Base-by-base conservation (phyloP, 2,113 vertebrate genomes). In the Colaptes auratus region DNA sequence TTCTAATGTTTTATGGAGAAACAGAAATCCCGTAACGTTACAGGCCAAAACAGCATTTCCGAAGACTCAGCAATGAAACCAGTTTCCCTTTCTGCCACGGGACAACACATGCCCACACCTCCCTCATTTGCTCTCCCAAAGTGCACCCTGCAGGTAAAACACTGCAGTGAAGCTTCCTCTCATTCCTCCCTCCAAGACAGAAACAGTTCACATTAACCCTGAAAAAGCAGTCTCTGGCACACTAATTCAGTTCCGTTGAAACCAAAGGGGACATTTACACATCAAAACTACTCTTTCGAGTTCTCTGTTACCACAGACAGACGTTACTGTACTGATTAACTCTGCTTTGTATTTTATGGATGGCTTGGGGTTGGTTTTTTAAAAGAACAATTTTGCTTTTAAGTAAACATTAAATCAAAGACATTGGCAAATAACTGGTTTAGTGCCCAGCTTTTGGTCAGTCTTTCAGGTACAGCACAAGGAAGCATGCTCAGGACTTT, bases 211-310 rank as follows among this genome's bases (percentile, higher is more conserved):
- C 53, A 6, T 69, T 50, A 81, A 30, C 21, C n/a, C 15, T 58
- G 28, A 52, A 69, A 88, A 88, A 84, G 36, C 50, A 67, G 20
- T 12, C 15, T 69, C 46, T 87, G 77, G 70, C 91, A 77, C n/a
- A 72, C 20, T 3, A 84, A 59, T 52, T 81, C 70, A 67, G 36
- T 83, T 24, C 35, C 56, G 84, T 90, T 88, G 80, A 90, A 94
- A 92, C 64, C 70, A 73, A 90, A 72, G 9, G 50, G 39, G 46
- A 86, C 71, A 94, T 96, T 92, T 79, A 82, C 92, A 96, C 83
- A 92, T 94, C 96, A 96, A 95, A 93, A 92, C 77, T 82, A 31
- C 35, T 63, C 14, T 84, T 94, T 7, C 42, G 31, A 88, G 64
- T 63, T 53, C 46, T 48, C 60, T 67, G 10, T 80, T 69, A 92